Evolutionary conservation across 1,140 invertebrate genomes (phyloP).

Genomic region (Listronotus oregonensis): DNA sequence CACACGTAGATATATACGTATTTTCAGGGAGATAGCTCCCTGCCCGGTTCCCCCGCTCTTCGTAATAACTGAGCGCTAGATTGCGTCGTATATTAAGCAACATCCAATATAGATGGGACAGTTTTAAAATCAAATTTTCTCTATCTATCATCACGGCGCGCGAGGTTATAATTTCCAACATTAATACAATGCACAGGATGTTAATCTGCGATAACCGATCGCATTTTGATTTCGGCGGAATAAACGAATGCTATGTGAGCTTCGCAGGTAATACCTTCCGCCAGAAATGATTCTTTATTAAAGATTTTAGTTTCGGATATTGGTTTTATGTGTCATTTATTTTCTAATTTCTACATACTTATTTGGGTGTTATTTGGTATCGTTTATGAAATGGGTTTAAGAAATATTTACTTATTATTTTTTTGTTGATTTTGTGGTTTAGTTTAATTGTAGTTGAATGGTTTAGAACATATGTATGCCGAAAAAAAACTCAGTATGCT

Average conservation of each 20-base stretch:
- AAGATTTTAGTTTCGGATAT: conserved; percentile 10
- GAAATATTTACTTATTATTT: too few relatives aligned
- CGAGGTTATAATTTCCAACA: conserved; percentile 55
- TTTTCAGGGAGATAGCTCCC: background rate
- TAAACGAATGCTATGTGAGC: conserved; percentile 20
- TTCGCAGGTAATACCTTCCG: conserved; percentile 19
- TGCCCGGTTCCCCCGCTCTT: background rate
- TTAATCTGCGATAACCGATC: conserved; percentile 57
- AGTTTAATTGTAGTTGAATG: too few relatives aligned
- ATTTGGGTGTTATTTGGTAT: too few relatives aligned
- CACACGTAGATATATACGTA: too few relatives aligned
- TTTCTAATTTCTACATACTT: background rate
- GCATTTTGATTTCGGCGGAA: conserved; percentile 50
- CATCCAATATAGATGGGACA: conserved; percentile 56
- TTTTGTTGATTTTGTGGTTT: too few relatives aligned
- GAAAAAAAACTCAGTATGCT: too few relatives aligned
- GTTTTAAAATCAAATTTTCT: conserved; percentile 59
- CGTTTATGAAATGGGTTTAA: too few relatives aligned
- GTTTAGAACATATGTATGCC: too few relatives aligned
- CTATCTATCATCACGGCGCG: conserved; percentile 53
- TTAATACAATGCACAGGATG: conserved; percentile 57
- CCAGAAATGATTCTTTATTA: conserved; percentile 24
- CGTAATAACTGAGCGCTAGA: conserved; percentile 54
- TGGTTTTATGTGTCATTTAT: background rate
- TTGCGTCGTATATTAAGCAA: conserved; percentile 57